Percentiles rank a stretch among this genome's conserved stretches.
Evolutionary conservation across 2,797 vertebrate species (phyloP).

Genomic region (Acanthurus tractus): DNA sequence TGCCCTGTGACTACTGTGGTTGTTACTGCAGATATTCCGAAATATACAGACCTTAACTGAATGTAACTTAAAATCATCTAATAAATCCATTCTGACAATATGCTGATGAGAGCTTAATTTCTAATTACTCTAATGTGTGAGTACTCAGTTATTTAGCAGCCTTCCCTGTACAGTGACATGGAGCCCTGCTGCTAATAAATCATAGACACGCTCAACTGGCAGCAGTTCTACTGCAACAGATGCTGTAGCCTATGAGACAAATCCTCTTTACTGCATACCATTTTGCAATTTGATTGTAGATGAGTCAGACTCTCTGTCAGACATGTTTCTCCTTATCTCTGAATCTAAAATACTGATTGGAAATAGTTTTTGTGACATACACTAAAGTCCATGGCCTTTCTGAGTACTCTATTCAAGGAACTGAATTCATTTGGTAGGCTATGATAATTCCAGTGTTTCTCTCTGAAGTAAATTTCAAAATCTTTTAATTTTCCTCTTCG

Average conservation of each 20-base stretch:
- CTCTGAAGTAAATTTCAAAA: neutral
- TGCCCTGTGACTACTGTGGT: neutral
- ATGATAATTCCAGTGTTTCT: neutral
- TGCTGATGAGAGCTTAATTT: slow-evolving; percentile 8
- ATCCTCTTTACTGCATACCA: slow-evolving; percentile 67
- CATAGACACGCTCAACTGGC: slow-evolving; percentile 73
- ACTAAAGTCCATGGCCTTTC: slow-evolving; percentile 17
- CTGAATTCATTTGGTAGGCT: slow-evolving; percentile 11
- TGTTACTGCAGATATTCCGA: slow-evolving; percentile 1
- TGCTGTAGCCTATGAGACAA: slow-evolving; percentile 72
- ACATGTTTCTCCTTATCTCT: slow-evolving; percentile 56
- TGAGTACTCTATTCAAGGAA: slow-evolving; percentile 2
- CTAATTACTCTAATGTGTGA: slow-evolving; percentile 11
- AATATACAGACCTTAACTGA: neutral
- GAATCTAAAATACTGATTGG: slow-evolving; percentile 42
- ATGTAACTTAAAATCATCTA: slow-evolving; percentile 2
- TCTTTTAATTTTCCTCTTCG: neutral
- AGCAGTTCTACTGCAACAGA: slow-evolving; percentile 69
- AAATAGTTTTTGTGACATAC: slow-evolving; percentile 33
- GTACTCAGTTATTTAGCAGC: slow-evolving; percentile 28
- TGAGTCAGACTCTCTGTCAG: slow-evolving; percentile 55
- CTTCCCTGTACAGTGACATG: slow-evolving; percentile 25
- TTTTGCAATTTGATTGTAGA: slow-evolving; percentile 74
- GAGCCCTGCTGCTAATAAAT: slow-evolving; percentile 57
- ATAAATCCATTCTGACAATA: slow-evolving; percentile 8